Evolutionary conservation across 2,797 vertebrate species (phyloP), one percentile per base, ranked within the genome.

Genomic region (Enteromius argenteus): DNA sequence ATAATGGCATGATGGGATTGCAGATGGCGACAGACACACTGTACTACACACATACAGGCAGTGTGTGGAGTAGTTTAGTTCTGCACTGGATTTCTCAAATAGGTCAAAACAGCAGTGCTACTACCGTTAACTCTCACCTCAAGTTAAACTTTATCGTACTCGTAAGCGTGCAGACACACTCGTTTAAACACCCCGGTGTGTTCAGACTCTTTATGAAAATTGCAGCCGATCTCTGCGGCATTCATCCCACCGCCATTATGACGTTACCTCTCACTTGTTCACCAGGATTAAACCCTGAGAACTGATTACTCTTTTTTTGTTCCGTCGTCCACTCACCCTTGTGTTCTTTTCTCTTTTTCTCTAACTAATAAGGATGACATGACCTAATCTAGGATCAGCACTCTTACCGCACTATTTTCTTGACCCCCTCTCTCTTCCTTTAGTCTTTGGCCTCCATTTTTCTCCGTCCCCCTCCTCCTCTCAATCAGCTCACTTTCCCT

Each of bases 71-170:
- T 42, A 42, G 42, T 42, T 42, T 42, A 42, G 42, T 10, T 42
- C 62, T 81, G n/a, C 67, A 62, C 71, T 85, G 44, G 53, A 90
- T 91, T 87, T 84, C 88, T 86, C 21, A n/a, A 88, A 84, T 91
- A 91, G 93, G 95, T 96, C 93, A 93, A 90, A 94, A 94, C 93
- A 67, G 49, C 81, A 68, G 66, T 73, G 80, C 77, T 76, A 83
- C 86, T 86, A 87, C 86, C 78, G 81, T 69, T 79, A 84, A 80
- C 86, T 88, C 86, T 88, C 75, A 81, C 88, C 86, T 72, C 62
- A 79, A 42, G 39, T 72, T 75, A 84, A 84, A 68, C 72, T 66
- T 73, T 32, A 74, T 37, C 23, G 11, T 66, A 35, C 56, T 71
- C 11, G 5, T 23, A 82, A 46, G 60, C 39, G 27, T 11, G 46